Base-by-base conservation (phyloP, 2,797 vertebrate species). In the Threskiornis aethiopicus region DNA sequence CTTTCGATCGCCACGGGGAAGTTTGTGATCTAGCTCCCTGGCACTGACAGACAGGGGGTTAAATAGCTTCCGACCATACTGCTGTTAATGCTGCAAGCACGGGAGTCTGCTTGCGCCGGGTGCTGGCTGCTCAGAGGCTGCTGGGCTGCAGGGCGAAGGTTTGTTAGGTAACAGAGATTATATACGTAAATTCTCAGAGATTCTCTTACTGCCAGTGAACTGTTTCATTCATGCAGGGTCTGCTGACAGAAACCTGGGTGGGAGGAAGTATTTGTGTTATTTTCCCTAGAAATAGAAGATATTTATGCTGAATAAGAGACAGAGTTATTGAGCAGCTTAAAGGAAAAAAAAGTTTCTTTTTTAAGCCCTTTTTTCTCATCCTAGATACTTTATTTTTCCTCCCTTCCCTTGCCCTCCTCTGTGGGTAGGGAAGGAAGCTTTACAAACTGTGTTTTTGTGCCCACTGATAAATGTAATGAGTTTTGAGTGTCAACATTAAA, bases 391-490 rank as follows among this genome's bases (percentile, higher is more conserved):
- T 80, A 19, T 95, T 95, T 86, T 84, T 77, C 39, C 14, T 61
- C 17, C 37, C 21, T 82, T 61, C 31, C 22, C 21, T 85, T 73
- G 14, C 9, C 35, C 28, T 31, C 1, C 19, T 72, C 67, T 46
- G 33, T 71, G 95, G 87, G 81, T 55, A 73, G 85, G 47, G 89
- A 55, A 39, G 65, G 37, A 76, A 97, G 64, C 89, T 93, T 93
- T 90, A 77, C 47, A 89, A 95, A 78, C 44, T 87, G 66, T 57
- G 54, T 1, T 81, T 89, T 95, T 52, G 29, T 16, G 16, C 66
- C 75, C 77, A 51, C 91, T 96, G 96, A 97, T 96, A 97, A 97
- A 94, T 64, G 85, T 96, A 96, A 96, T 91, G 94, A 97, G 96
- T 97, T 96, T 83, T 71, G 89, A 96, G 90, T 84, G 86, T 95